phyloP scores from a whole-genome alignment of 2,888 invertebrate species.

The Phaonia tiefii region DNA sequence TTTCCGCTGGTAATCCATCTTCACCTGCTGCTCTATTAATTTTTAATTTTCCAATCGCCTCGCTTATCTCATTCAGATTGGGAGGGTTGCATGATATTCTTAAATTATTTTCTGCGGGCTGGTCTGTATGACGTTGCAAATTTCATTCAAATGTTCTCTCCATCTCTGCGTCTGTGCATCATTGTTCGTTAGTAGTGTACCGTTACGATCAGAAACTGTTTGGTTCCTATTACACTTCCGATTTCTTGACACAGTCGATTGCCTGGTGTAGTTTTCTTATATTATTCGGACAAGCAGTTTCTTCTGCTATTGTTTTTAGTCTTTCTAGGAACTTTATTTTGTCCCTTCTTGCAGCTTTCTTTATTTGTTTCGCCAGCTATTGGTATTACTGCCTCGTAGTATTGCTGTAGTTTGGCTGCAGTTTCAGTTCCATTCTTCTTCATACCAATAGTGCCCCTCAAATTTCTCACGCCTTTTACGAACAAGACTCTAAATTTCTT shows the following conservation, averaged over 20 bases:
- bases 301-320: slow-evolving; percentile 12
- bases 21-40: background rate
- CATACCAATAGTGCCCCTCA: too few relatives aligned
- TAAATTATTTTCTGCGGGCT: background rate
- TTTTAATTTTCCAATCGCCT: background rate
- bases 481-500: too few relatives aligned
- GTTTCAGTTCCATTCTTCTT: slow-evolving; percentile 1
- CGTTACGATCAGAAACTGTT: background rate
- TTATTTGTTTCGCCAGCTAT: slow-evolving; percentile 17
- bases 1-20: too few relatives aligned
- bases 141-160: background rate
- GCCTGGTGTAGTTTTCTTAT: background rate
- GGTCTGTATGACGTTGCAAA: slow-evolving; percentile 3
- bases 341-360: slow-evolving; percentile 13
- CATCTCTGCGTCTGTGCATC: slow-evolving; percentile 3
- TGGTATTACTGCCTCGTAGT: slow-evolving; percentile 23
- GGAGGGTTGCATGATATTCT: background rate
- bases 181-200: background rate
- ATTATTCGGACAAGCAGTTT: slow-evolving; percentile 30
- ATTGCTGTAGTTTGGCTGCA: slow-evolving; percentile 21
- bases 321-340: slow-evolving; percentile 8
- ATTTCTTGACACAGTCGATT: background rate
- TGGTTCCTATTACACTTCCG: background rate
- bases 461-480: too few relatives aligned
- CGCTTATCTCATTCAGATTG: background rate